Base-by-base conservation (phyloP, 2,113 vertebrate species). In the Lasiurus borealis region DNA sequence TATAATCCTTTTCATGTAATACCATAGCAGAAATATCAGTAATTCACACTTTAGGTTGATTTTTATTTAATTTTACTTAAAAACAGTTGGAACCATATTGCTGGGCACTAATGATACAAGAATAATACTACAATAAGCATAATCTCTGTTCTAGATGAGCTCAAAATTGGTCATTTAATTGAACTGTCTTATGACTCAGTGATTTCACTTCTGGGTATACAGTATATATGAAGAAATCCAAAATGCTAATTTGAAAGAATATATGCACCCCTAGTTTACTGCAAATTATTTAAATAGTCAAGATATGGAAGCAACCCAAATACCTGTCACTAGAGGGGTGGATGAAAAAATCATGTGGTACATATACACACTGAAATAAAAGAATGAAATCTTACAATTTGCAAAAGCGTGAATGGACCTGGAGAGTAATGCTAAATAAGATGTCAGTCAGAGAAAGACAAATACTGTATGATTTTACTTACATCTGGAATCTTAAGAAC, bases 51-150 rank as follows among this genome's bases (percentile, higher is more conserved):
- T 62, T 69, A n/a, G 13, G 13, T 69, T 93, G 14, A 52, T 86
- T 85, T 88, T 50, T 85, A 48, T 71, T 73, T 68, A 83, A 21
- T 68, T 91, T 82, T 82, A 68, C 34, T 19, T 92, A 19, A 86
- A 81, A 89, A 10, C 1, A 34, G 8, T 59, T 73, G 8, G 40
- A 0, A 3, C 6, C 14, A 0, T 52, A 11, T 16, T 21, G 23
- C 14, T 54, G 62, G 73, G 21, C 23, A 62, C 12, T 40, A 25
- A 27, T 72, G 66, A 25, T 31, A 31, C 0, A 34, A 85, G 48
- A 89, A 44, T 86, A 76, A 29, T 40, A 25, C 11, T 3, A 50
- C 84, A 27, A 25, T 62, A 44, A 50, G 80, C 25, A 64, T 64
- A 64, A 14, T 64, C 9, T 86, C 48, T 52, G 15, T 10, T 57